These are phyloP conservation scores for Scrobipalpa costella DNA, from an alignment of 2,888 invertebrate genomes.

Conservation along the genomic window DNA sequence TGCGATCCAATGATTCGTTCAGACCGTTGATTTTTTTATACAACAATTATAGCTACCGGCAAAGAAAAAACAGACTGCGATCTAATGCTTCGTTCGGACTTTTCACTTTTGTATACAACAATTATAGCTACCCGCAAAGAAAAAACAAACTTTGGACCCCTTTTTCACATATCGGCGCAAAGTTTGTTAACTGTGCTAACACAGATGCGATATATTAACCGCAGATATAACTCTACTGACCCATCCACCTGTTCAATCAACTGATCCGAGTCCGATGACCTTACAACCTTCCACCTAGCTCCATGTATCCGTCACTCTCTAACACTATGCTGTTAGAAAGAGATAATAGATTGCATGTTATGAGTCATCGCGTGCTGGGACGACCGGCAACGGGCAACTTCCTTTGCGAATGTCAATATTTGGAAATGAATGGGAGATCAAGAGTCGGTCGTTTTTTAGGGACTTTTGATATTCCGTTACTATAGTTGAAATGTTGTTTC, in stretches of 20 bases:
- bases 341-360: background rate
- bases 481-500: background rate
- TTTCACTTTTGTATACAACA: background rate
- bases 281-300: constrained; percentile 23
- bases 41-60: background rate
- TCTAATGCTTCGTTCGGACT: too few relatives aligned
- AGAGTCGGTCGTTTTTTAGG: background rate
- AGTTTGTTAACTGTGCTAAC: background rate
- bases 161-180: background rate
- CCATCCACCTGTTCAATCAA: constrained; percentile 34
- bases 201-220: constrained; percentile 5
- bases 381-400: background rate
- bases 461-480: constrained; percentile 15
- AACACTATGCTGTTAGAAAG: background rate
- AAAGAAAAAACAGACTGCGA: background rate
- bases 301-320: constrained; percentile 6
- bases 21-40: background rate
- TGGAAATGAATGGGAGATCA: constrained; percentile 17
- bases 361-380: constrained; percentile 24
- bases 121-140: background rate
- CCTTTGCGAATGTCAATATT: constrained; percentile 21
- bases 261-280: constrained; percentile 41
- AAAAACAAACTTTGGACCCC: background rate
- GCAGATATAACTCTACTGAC: constrained; percentile 17
- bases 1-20: too few relatives aligned